Base-by-base conservation (phyloP, 2,888 invertebrate genomes). In the Cremastinae sp. region DNA sequence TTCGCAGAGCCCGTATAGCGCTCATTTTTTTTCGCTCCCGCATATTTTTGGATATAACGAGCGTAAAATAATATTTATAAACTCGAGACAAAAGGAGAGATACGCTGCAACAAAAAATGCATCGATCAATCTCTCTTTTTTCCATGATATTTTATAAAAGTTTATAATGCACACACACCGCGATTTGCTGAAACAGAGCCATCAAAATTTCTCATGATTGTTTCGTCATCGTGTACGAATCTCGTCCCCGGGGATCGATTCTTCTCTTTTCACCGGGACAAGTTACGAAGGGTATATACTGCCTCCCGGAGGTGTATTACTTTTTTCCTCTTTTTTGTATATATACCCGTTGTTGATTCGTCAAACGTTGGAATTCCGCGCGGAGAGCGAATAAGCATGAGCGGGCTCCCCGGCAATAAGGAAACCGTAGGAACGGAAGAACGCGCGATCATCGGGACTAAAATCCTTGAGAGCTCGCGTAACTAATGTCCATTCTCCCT, bases 101-200 rank as follows among this genome's bases (percentile, higher is more conserved):
- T 51, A 49, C 65, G 51, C 53, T 22, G 38, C 49, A n/a, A 22
- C 61, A 34, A 45, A 36, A 51, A 43, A 34, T 69, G 69, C 64
- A 65, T 45, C 56, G 7, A 2, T 41, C 16, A 58, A 41, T 34
- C 51, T 58, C 58, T 64, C n/a, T 28, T 14, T 54, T 34, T 9
- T 22, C 22, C 53, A 14, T n/a, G n/a, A 68, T 62, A 62, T 71
- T 62, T 62, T 38, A 45, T 56, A 64, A n/a, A n/a, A n/a, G n/a
- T n/a, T n/a, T n/a, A n/a, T n/a, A n/a, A n/a, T n/a, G n/a, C n/a
- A n/a, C n/a, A n/a, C n/a, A n/a, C n/a, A n/a, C n/a, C n/a, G 45
- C 66, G 51, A 75, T 75, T 75, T 68, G 62, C 58, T 68, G 51
- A 75, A 41, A 71, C 34, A 64, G 72, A 72, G 75, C 28, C 75